A percentile compares a stretch with the other conserved stretches of the same genome.
phyloP scores from a whole-genome alignment of 1,140 invertebrate genomes.

The Drosophila ercepeae region DNA sequence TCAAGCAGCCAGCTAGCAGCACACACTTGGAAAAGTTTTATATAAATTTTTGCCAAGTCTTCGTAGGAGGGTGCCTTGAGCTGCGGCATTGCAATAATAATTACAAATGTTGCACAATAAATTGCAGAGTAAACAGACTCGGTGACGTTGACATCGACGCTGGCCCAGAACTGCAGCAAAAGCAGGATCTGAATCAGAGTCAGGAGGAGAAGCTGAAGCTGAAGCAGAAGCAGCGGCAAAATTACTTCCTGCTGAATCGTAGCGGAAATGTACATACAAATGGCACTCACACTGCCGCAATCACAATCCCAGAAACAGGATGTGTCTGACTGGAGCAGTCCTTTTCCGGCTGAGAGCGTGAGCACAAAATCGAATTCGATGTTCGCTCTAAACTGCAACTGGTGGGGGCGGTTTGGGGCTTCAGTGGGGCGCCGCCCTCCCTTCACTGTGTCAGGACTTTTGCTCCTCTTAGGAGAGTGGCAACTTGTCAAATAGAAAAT shows the following conservation, averaged over 20 bases:
- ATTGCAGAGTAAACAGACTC: conserved; percentile 79
- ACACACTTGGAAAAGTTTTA: conserved; percentile 56
- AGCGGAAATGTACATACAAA: conserved; percentile 79
- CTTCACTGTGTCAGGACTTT: conserved; percentile 6
- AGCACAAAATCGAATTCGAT: conserved; percentile 42
- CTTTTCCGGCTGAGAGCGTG: conserved; percentile 43
- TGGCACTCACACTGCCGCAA: conserved; percentile 55
- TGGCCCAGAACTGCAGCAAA: conserved; percentile 6
- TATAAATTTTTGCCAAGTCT: conserved; percentile 39
- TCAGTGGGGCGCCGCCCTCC: background rate
- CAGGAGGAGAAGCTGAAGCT: background rate
- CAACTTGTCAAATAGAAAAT: conserved; percentile 81
- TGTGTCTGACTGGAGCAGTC: conserved; percentile 39
- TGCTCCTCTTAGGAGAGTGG: conserved; percentile 31
- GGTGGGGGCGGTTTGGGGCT: background rate
- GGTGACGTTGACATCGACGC: conserved; percentile 8
- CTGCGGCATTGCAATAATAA: conserved; percentile 78
- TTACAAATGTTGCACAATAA: conserved; percentile 83
- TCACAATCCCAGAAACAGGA: conserved; percentile 46
- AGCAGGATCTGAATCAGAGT: background rate
- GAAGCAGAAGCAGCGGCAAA: conserved; percentile 48
- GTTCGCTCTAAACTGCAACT: background rate
- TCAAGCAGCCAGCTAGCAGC: conserved; percentile 66
- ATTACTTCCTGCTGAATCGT: conserved; percentile 79
- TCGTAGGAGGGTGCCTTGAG: conserved; percentile 21